phyloP scores from a whole-genome alignment of 2,797 vertebrate species.

The Pyrrhura leucotis region DNA sequence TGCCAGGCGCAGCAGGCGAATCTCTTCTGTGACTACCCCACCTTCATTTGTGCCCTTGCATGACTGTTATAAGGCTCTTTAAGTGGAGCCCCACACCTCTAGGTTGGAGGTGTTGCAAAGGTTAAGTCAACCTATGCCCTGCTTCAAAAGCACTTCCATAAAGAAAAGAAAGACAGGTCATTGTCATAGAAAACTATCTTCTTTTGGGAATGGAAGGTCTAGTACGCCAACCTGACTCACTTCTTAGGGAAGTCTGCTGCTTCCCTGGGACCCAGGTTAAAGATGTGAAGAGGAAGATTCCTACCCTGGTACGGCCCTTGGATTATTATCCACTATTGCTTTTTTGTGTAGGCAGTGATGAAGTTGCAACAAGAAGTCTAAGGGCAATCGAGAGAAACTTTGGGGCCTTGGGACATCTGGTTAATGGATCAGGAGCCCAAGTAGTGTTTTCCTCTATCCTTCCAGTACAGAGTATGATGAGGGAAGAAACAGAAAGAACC shows the following conservation, averaged over 20 bases:
- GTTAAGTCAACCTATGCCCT: not conserved
- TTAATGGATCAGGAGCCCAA: not conserved
- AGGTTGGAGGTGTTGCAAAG: not conserved
- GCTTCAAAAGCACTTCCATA: not conserved
- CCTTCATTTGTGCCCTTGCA: not conserved
- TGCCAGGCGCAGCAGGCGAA: not conserved
- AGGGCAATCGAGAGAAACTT: not conserved
- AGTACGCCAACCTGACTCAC: not conserved
- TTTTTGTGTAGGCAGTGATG: not conserved
- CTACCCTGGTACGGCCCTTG: not conserved
- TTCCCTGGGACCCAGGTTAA: not conserved
- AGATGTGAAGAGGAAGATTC: not conserved
- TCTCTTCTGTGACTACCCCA: not conserved
- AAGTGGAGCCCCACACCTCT: not conserved
- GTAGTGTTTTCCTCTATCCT: not conserved
- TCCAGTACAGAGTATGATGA: not conserved
- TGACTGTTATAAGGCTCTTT: not conserved
- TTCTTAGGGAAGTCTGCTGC: not conserved
- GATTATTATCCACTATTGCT: not conserved
- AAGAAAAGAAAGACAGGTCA: not conserved
- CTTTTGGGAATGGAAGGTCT: not conserved
- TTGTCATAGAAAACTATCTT: not conserved
- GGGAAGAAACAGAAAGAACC: not conserved
- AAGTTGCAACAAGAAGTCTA: not conserved
- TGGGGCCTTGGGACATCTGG: not conserved